Base-by-base conservation (phyloP, 30 jellyfish, hydroid and myxozoan species). In the Hydractinia symbiolongicarpus region DNA sequence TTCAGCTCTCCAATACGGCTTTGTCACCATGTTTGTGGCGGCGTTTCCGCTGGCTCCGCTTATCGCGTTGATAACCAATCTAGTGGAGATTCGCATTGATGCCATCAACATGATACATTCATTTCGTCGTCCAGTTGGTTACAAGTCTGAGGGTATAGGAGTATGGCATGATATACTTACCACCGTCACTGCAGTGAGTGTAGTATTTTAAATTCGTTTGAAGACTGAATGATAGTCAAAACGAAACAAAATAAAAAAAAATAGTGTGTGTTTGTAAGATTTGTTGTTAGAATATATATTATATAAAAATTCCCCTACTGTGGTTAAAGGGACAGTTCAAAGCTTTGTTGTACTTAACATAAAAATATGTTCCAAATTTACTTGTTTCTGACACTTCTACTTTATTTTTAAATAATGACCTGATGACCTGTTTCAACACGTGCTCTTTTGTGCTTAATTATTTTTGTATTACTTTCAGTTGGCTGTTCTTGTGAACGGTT, bases 31-130 rank as follows among this genome's bases (percentile, higher is more conserved):
- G 93, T 84, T 84, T 78, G 89, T 84, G 30, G 93, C 93, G 13
- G 93, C 93, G 13, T 84, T 84, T 61, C 93, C 93, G 15, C 75
- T 84, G 77, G 93, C 93, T 6, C 93, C 93, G 10, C 56, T 84
- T 6, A 53, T 84, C 49, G 93, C 93, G 6, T 68, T 84, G 10
- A 11, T 84, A 44, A 84, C 86, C 52, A 84, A 84, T 62, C 72
- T 84, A 17, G 75, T 73, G 8, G 93, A 84, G 73, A 84, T 84
- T 7, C 83, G 93, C 9, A 57, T 84, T 50, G 93, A 84, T 83
- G 93, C 84, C 20, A 84, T 75, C 54, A 84, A 84, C 49, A 50
- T 84, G 72, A 77, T 75, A 20, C 49, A 61, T 5, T 30, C 55
- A 5, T 77, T 57, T 61, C 84, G 93, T n/a, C 40, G 93, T 8